Base-by-base conservation (phyloP, 2,797 vertebrate genomes). In the Mormyrops boulengeri region DNA sequence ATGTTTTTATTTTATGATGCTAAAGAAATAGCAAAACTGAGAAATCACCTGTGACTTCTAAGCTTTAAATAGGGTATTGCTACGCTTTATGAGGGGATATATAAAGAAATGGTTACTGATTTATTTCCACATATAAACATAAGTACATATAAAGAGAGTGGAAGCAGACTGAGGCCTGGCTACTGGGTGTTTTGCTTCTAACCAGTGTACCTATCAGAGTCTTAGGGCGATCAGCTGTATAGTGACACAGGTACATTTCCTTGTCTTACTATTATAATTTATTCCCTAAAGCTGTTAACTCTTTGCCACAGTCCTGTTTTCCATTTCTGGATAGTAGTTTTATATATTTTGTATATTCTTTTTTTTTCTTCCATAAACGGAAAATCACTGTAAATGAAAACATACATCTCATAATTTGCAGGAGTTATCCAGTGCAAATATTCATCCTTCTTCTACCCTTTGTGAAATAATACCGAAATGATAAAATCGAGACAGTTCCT, bases 131-230 rank as follows among this genome's bases (percentile, higher is more conserved):
- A 57, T 57, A 57, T 57, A n/a, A 55, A 55, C 14, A 91, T 91
- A 91, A 87, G 89, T 57, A 86, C 86, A 89, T 90, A 92, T 89
- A 90, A 91, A 92, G 89, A 92, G 91, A 90, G 89, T 84, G 89
- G 12, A 86, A 90, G 89, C 89, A 80, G 90, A 69, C 90, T 89
- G 90, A 91, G 91, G 34, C 62, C 22, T 57, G 89, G 89, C 86
- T 80, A 6, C 8, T 87, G 44, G 5, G n/a, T 7, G 12, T 66
- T 73, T 60, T 1, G 4, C 22, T 85, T 30, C 84, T 7, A 22
- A 26, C 26, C 53, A 3, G 53, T 49, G 88, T 90, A 53, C 6
- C 22, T 85, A 22, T 52, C 82, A 11, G 2, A 66, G 22, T 66
- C 60, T 66, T 80, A 44, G 34, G 73, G 17, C 11, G 5, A 47